These are phyloP conservation scores for Excalfactoria chinensis DNA, from an alignment of 2,113 vertebrate genomes.

Conservation along the genomic window DNA sequence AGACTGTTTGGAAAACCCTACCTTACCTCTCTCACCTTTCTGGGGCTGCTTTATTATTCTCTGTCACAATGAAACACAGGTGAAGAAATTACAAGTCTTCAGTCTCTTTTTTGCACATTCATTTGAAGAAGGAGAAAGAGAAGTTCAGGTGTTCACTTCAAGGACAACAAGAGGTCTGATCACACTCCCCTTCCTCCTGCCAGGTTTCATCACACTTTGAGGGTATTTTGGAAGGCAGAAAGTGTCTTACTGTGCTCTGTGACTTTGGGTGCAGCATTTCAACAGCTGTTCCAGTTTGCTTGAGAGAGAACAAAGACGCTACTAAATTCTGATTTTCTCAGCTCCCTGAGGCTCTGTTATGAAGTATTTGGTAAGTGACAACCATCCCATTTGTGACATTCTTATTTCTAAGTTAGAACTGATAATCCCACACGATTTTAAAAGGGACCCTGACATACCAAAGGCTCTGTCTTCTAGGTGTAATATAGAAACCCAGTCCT, in stretches of 20 bases:
- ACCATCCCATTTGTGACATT: not conserved
- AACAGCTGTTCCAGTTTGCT: not conserved
- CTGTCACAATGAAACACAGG: not conserved
- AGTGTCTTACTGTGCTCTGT: not conserved
- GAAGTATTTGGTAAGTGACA: slow-evolving; percentile 48
- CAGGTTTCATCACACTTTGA: not conserved
- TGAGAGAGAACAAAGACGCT: not conserved
- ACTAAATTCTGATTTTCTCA: slow-evolving; percentile 49
- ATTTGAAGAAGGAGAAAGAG: not conserved
- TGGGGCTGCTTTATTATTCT: not conserved
- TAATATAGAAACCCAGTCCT: not conserved
- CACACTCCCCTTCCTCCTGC: not conserved
- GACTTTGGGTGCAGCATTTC: not conserved
- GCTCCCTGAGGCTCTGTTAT: slow-evolving; percentile 38
- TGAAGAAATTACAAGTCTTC: not conserved
- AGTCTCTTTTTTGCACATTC: not conserved
- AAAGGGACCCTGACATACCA: not conserved
- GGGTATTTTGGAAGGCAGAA: not conserved
- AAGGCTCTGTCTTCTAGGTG: not conserved
- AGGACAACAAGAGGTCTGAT: not conserved
- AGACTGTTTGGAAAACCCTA: not conserved
- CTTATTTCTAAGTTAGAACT: not conserved
- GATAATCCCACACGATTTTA: not conserved
- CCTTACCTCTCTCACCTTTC: not conserved
- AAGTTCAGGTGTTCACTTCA: not conserved